These are phyloP conservation scores for Oryzias sinensis DNA, from an alignment of 2,797 vertebrate genomes.

Conservation along the genomic window DNA sequence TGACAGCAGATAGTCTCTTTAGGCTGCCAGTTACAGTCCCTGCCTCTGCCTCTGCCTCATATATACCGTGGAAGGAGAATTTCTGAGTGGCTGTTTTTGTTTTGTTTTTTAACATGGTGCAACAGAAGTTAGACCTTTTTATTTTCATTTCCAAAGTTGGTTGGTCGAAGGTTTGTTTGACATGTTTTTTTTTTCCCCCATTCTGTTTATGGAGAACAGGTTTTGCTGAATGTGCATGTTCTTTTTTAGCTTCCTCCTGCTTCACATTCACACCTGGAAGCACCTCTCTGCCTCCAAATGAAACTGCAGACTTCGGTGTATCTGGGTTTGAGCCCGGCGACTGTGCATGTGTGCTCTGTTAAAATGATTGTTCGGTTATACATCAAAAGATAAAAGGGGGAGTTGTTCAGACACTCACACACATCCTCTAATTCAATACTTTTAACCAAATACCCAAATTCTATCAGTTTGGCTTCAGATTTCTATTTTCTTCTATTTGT, in stretches of 20 bases:
- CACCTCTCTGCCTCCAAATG: slow-evolving; percentile 26
- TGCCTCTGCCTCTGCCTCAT: slow-evolving; percentile 10
- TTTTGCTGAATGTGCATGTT: slow-evolving; percentile 53
- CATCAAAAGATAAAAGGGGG: slow-evolving; percentile 8
- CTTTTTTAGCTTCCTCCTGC: slow-evolving; percentile 19
- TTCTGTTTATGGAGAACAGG: slow-evolving; percentile 28
- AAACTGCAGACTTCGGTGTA: slow-evolving; percentile 16
- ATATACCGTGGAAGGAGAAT: slow-evolving; percentile 1
- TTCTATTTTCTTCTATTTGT: too few relatives aligned
- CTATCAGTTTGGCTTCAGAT: too few relatives aligned
- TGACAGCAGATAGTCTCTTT: slow-evolving; percentile 19
- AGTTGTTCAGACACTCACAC: neutral
- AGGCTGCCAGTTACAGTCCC: slow-evolving; percentile 41
- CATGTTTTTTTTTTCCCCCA: slow-evolving; percentile 11
- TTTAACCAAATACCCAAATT: too few relatives aligned
- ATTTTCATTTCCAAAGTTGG: slow-evolving; percentile 31
- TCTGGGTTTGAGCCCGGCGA: slow-evolving; percentile 17
- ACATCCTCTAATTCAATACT: too few relatives aligned
- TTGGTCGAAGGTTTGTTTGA: slow-evolving; percentile 14
- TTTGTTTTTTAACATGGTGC: slow-evolving; percentile 16
- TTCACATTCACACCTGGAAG: slow-evolving; percentile 51
- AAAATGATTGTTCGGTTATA: slow-evolving; percentile 32
- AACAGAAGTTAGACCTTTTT: slow-evolving; percentile 12
- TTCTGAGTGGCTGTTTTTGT: neutral
- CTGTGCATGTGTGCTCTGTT: slow-evolving; percentile 1